A percentile compares a stretch with the other conserved stretches of the same genome.
phyloP scores from a whole-genome alignment of 2,888 invertebrate species.

The Papilio demoleus region DNA sequence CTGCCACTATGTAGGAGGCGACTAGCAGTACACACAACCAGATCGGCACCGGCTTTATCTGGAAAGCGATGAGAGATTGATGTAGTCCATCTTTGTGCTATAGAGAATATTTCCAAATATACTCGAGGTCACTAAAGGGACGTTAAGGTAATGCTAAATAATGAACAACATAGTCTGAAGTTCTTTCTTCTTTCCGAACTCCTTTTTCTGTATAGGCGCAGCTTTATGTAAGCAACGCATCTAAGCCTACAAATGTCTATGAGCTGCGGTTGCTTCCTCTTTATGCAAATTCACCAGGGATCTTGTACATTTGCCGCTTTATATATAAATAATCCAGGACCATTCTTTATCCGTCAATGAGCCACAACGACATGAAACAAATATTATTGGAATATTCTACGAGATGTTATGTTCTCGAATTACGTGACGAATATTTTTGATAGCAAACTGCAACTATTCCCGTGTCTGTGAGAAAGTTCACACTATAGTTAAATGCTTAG shows the following conservation, averaged over 20 bases:
- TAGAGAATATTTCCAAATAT: no score
- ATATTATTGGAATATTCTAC: not conserved
- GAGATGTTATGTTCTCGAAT: slow-evolving; percentile 3
- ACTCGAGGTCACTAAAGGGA: no score
- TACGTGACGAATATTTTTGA: not conserved
- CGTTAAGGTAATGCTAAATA: no score
- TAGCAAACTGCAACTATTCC: not conserved
- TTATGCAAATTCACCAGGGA: no score
- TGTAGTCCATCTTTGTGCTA: not conserved
- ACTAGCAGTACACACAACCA: slow-evolving; percentile 95
- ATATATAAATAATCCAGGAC: no score
- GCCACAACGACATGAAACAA: not conserved
- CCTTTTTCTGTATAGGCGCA: no score
- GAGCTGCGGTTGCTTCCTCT: no score
- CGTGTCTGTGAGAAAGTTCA: slow-evolving; percentile 17
- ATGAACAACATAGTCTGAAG: not conserved
- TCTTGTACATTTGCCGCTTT: no score
- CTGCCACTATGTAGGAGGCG: slow-evolving; percentile 94
- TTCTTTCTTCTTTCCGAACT: no score
- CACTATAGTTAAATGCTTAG: not conserved
- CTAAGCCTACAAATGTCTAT: no score
- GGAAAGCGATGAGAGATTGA: slow-evolving; percentile 43
- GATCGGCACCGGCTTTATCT: slow-evolving; percentile 91
- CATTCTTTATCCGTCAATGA: no score
- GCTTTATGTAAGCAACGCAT: no score